Evolutionary conservation across 2,797 vertebrate genomes (phyloP), one percentile per base, ranked within the genome.

Genomic region (Semaprochilodus insignis): DNA sequence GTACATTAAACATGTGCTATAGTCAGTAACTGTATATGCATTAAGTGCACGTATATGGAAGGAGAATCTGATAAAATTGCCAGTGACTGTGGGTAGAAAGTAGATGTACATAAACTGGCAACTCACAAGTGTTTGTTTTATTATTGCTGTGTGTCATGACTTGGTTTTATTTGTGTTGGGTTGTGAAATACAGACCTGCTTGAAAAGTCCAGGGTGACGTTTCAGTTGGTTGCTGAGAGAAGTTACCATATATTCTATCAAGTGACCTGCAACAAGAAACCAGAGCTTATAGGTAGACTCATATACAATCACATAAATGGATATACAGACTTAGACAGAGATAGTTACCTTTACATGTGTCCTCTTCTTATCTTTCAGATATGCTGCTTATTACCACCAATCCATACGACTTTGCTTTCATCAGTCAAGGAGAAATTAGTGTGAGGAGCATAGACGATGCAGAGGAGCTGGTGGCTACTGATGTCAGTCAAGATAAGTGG

Each of bases 201-300:
- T 16, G 72, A 74, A 25, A 74, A 74, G 55, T 74, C 72, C 72
- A 74, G 27, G 31, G 72, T 74, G 31, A 74, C 44, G 13, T 74
- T 74, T 74, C 27, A 74, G 31, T 10, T 74, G 19, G 19, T 19
- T 15, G 27, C 72, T 89, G 96, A 96, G 88, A 95, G 96, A 85
- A 95, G 94, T 87, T 97, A 97, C 86, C 96, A 96, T 87, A 97
- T 97, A 89, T 97, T 97, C 86, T 97, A 96, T 83, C 96, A 97
- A 88, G 87, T 97, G 90, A 95, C 93, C 85, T 96, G 96, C 67
- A 95, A 96, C 88, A 95, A 96, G 91, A 97, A 92, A 44, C 96
- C 96, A 0, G 96, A 96, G 62, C 88, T 97, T 4, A 94, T 97
- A 66, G 96, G 95, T 96, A 91, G 87, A 88, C 5, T 57, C 52